A percentile compares a stretch with the other conserved stretches of the same genome.
phyloP scores from a whole-genome alignment of 2,797 vertebrate genomes.

The Gallirallus australis region DNA sequence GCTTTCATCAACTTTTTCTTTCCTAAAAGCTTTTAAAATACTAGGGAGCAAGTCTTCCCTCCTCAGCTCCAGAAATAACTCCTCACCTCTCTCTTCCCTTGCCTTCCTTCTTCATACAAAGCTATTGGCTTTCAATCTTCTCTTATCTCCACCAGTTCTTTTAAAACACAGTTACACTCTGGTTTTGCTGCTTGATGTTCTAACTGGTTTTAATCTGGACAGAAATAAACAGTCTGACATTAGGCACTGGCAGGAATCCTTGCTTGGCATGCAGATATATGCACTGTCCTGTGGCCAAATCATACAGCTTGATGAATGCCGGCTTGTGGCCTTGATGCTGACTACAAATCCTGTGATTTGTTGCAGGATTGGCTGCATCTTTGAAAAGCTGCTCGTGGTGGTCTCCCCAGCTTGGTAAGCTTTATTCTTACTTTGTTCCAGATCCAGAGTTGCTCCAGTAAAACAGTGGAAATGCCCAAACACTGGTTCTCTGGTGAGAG shows the following conservation, averaged over 20 bases:
- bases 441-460: neutral
- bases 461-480: neutral
- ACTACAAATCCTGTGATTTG: conserved; percentile 55
- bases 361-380: conserved; percentile 52
- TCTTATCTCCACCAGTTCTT: neutral
- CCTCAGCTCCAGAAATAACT: neutral
- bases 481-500: neutral
- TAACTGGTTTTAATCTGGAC: neutral
- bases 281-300: neutral
- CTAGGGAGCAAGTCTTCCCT: neutral
- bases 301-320: neutral
- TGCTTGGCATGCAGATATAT: conserved; percentile 18
- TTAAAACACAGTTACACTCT: neutral
- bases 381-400: neutral
- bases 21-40: conserved; percentile 5
- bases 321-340: conserved; percentile 15
- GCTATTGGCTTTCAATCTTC: neutral
- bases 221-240: conserved; percentile 19
- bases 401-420: conserved; percentile 50
- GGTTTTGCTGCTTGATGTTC: conserved; percentile 25
- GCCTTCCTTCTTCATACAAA: neutral
- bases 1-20: conserved; percentile 13
- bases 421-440: conserved; percentile 30
- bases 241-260: conserved; percentile 27
- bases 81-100: neutral